Percentiles rank a stretch among this genome's conserved stretches.
phyloP scores from a whole-genome alignment of 2,113 vertebrate genomes.

The Mesocricetus auratus region DNA sequence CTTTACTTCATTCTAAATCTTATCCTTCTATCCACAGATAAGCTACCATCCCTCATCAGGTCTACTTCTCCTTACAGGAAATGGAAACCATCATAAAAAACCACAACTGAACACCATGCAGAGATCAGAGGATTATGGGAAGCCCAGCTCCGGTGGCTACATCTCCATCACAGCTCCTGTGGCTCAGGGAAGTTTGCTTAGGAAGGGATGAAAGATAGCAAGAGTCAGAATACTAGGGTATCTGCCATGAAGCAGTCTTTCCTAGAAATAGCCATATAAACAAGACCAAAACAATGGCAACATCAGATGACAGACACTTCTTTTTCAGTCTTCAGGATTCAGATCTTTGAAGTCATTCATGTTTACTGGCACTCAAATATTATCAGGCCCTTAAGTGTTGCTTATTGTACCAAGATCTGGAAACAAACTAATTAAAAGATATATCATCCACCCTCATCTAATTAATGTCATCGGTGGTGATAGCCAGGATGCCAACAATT shows the following conservation, averaged over 20 bases:
- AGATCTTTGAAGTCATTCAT: background rate
- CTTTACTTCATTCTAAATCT: background rate
- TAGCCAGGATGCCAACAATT: background rate
- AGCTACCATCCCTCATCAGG: too few relatives aligned
- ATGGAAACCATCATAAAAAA: background rate
- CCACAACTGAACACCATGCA: too few relatives aligned
- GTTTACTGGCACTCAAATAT: background rate
- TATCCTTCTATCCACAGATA: background rate
- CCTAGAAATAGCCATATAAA: background rate
- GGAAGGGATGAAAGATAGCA: background rate
- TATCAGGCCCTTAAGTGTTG: background rate
- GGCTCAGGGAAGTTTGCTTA: background rate
- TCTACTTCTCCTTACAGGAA: background rate
- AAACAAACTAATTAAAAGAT: slow-evolving; percentile 7
- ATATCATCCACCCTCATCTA: background rate
- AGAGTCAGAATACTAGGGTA: background rate
- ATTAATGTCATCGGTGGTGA: background rate
- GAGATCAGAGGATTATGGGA: background rate
- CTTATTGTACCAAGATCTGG: background rate
- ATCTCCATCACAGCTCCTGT: background rate
- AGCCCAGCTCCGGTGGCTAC: background rate
- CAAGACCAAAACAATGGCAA: background rate
- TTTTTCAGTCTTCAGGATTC: background rate
- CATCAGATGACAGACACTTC: background rate
- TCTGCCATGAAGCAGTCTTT: background rate